Evolutionary conservation across 1,140 invertebrate genomes (phyloP).

Genomic region (Parapsyche elsis): DNA sequence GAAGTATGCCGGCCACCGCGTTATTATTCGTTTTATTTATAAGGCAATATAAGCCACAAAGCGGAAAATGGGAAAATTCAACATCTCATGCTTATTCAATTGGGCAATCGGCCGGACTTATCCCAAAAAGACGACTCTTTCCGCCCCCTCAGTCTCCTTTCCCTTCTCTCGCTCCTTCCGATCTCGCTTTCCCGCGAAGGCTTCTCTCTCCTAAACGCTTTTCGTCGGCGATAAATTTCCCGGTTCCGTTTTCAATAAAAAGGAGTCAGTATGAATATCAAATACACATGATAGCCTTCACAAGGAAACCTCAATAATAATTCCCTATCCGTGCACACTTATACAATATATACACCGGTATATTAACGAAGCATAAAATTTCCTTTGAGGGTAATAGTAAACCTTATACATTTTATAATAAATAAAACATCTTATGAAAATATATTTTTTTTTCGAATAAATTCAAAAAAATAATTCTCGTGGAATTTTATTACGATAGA

Average conservation of each 20-base stretch:
- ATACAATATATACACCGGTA: neutral
- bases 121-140: slow-evolving; percentile 30
- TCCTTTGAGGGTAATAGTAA: no score
- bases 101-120: slow-evolving; percentile 40
- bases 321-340: neutral
- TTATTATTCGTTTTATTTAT: slow-evolving; percentile 44
- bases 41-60: slow-evolving; percentile 40
- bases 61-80: slow-evolving; percentile 37
- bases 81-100: slow-evolving; percentile 42
- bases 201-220: slow-evolving; percentile 7
- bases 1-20: neutral
- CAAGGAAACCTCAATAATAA: slow-evolving; percentile 6
- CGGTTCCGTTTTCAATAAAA: slow-evolving; percentile 27
- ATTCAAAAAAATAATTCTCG: no score
- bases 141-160: neutral
- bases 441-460: no score
- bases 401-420: no score
- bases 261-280: slow-evolving; percentile 20
- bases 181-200: neutral
- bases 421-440: no score
- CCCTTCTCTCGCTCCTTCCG: neutral
- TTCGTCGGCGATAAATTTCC: slow-evolving; percentile 7
- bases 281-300: slow-evolving; percentile 14
- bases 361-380: no score
- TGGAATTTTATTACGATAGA: no score